phyloP scores from a whole-genome alignment of 1,140 invertebrate genomes.

The Laodelphax striatellus region DNA sequence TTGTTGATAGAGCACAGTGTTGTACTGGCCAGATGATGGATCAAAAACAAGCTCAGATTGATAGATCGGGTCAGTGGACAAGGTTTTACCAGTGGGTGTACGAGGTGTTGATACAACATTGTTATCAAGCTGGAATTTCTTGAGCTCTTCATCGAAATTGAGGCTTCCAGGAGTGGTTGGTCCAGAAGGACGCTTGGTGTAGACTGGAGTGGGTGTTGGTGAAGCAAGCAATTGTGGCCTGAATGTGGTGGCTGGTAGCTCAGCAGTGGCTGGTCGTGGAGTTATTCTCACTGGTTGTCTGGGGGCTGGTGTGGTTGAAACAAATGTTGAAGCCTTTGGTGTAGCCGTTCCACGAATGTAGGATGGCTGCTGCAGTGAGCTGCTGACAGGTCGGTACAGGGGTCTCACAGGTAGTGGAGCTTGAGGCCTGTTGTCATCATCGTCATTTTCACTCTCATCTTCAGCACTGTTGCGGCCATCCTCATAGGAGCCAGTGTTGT shows the following conservation, averaged over 20 bases:
- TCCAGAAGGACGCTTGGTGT: constrained; percentile 28
- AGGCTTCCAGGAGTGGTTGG: constrained; percentile 33
- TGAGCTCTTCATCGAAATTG: constrained; percentile 60
- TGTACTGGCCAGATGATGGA: constrained; percentile 63
- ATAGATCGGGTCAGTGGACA: constrained; percentile 41
- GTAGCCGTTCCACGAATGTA: constrained; percentile 34
- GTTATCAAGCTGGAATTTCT: constrained; percentile 64
- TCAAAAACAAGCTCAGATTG: constrained; percentile 65
- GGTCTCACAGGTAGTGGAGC: constrained; percentile 34
- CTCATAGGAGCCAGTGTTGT: constrained; percentile 19
- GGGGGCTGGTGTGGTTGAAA: constrained; percentile 12
- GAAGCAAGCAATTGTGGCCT: constrained; percentile 40
- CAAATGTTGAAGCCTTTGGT: constrained; percentile 29
- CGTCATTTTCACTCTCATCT: constrained; percentile 43
- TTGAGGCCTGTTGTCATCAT: constrained; percentile 49
- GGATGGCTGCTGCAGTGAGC: constrained; percentile 32
- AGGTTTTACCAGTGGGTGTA: constrained; percentile 27
- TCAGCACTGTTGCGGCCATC: constrained; percentile 21
- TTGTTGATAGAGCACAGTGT: constrained; percentile 63
- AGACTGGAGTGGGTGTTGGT: constrained; percentile 14
- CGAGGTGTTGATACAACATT: constrained; percentile 34
- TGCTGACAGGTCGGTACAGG: constrained; percentile 26
- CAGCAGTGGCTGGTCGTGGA: constrained; percentile 36
- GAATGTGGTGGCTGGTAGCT: constrained; percentile 51
- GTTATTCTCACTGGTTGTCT: constrained; percentile 40